phyloP scores from a whole-genome alignment of 2,888 invertebrate species.

The Diaprepes abbreviatus region DNA sequence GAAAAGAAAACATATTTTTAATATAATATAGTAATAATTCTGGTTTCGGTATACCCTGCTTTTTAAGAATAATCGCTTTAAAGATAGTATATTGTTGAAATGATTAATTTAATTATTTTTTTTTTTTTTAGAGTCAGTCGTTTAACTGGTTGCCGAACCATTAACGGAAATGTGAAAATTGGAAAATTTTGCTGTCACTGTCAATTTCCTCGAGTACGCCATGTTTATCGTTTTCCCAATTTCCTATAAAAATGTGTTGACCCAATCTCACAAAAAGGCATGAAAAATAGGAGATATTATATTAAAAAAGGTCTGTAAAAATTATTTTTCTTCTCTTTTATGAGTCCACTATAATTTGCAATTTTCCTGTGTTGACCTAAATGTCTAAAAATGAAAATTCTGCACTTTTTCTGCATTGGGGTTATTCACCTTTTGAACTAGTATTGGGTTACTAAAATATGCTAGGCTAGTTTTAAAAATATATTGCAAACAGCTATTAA shows the following conservation, averaged over 20 bases:
- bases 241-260: slow-evolving; percentile 25
- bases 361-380: slow-evolving; percentile 11
- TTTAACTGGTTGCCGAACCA: slow-evolving; percentile 17
- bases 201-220: slow-evolving; percentile 26
- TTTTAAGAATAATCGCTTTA: no score
- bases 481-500: neutral
- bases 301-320: slow-evolving; percentile 11
- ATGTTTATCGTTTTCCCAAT: slow-evolving; percentile 28
- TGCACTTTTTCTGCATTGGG: slow-evolving; percentile 23
- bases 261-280: slow-evolving; percentile 17
- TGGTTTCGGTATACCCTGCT: no score
- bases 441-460: slow-evolving; percentile 31
- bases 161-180: slow-evolving; percentile 8
- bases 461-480: slow-evolving; percentile 24
- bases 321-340: neutral
- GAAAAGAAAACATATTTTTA: no score
- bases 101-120: no score
- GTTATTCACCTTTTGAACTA: slow-evolving; percentile 42
- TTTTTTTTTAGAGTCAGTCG: no score
- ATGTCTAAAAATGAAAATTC: slow-evolving; percentile 9
- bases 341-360: neutral
- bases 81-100: no score
- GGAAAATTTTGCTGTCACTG: slow-evolving; percentile 20
- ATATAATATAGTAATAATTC: no score
- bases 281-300: slow-evolving; percentile 26